Evolutionary conservation across 2,797 vertebrate genomes (phyloP).

Genomic region (Benthosema pterotum): DNA sequence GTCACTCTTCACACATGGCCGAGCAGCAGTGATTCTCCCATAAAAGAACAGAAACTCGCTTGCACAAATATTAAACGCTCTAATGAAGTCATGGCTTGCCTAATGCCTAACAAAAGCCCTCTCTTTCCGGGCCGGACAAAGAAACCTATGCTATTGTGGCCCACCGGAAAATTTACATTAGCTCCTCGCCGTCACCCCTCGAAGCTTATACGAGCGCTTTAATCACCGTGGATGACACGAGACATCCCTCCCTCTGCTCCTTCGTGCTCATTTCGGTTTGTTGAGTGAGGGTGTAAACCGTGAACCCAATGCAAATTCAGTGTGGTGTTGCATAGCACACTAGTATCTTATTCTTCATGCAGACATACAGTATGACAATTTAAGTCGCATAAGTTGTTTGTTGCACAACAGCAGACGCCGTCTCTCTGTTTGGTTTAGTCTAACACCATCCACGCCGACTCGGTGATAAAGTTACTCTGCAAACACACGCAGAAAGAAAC

Average conservation of each 20-base stretch:
- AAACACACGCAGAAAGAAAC: too few species aligned
- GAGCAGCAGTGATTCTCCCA: conserved; percentile 49
- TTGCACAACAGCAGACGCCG: too few species aligned
- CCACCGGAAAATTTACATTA: conserved; percentile 45
- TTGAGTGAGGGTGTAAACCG: conserved; percentile 1
- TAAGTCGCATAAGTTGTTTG: too few species aligned
- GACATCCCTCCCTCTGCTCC: too few species aligned
- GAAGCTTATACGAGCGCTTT: conserved; percentile 24
- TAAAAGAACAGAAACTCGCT: conserved; percentile 46
- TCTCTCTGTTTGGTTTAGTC: too few species aligned
- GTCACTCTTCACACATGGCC: conserved; percentile 61
- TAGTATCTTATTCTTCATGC: neutral
- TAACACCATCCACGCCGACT: too few species aligned
- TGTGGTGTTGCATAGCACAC: neutral
- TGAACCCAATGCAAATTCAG: neutral
- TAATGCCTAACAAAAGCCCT: conserved; percentile 34
- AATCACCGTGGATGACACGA: conserved; percentile 20
- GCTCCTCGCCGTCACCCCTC: conserved; percentile 19
- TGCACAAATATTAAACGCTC: conserved; percentile 35
- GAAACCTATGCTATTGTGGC: conserved; percentile 12
- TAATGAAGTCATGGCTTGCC: conserved; percentile 56
- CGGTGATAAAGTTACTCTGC: too few species aligned
- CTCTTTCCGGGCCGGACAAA: conserved; percentile 20
- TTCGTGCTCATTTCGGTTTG: neutral
- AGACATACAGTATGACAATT: neutral